Base-by-base conservation (phyloP, 2,797 vertebrate genomes). In the Pipistrellus kuhlii region DNA sequence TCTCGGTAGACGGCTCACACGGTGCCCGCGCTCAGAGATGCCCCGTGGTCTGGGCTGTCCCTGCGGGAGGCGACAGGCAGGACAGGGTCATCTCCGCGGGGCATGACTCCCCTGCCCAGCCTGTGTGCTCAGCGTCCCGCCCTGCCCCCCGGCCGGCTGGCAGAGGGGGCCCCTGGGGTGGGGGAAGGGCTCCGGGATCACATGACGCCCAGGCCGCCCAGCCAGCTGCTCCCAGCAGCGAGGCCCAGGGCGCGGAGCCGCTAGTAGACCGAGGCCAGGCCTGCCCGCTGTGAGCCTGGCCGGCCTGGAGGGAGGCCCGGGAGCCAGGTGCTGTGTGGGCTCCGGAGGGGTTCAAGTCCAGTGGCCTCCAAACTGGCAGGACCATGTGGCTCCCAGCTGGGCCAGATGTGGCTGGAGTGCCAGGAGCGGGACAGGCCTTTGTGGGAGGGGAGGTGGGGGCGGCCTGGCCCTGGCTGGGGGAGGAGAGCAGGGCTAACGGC, bases 161-260 rank as follows among this genome's bases (percentile, higher is more conserved):
- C 95, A 76, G 86, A 91, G 75, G 77, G 82, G 84, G 86, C 92
- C 86, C 69, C 83, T 17, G 5, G 64, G 76, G 35, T 76, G 92
- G 88, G 88, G 92, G 88, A 35, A 68, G 86, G 73, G 83, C 27
- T 1, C 15, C 6, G 62, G 93, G 77, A 86, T 96, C 94, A 87
- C 77, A 83, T 91, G 95, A 95, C 64, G 41, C 53, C 48, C 6
- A 1, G 32, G 46, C 71, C 71, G 85, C 59, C 41, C 9, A 12
- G 87, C 94, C 97, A 96, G 90, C 96, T 95, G 95, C 93, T 95
- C 41, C 20, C 91, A 88, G 62, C 62, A 18, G 81, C 3, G 0
- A 69, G 78, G 92, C 89, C 72, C 15, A 8, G 0, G 7, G 41
- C 27, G 93, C 38, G 0, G 8, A 41, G 88, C n/a, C 0, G 12